Evolutionary conservation across 2,888 invertebrate species (phyloP).

Genomic region (Acholoe squamosa): DNA sequence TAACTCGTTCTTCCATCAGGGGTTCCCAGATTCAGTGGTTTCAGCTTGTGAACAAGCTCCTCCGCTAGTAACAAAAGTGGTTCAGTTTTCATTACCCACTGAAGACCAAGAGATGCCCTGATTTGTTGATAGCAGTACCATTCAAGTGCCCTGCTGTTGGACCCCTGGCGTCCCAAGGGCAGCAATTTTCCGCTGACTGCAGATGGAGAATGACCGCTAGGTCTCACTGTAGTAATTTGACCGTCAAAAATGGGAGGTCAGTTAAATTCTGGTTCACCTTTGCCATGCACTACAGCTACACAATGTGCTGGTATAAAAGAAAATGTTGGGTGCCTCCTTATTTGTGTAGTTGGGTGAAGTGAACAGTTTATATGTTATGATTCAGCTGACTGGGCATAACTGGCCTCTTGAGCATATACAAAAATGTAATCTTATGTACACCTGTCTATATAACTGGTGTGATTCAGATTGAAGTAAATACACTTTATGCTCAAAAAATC

Average conservation of each 20-base stretch:
- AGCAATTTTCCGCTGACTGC: slow-evolving; percentile 18
- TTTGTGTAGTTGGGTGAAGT: background rate
- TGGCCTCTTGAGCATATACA: no score
- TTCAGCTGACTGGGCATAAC: no score
- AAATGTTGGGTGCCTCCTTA: background rate
- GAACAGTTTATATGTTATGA: no score
- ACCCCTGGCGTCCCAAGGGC: background rate
- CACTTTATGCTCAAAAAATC: no score
- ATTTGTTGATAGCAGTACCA: background rate
- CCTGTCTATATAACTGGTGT: no score
- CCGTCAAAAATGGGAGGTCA: background rate
- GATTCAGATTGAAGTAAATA: no score
- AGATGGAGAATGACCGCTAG: slow-evolving; percentile 5
- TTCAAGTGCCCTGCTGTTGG: background rate
- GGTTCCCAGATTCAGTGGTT: no score
- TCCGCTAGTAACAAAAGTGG: background rate
- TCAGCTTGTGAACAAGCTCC: background rate
- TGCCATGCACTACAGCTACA: background rate
- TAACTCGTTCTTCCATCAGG: no score
- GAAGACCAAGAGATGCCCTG: background rate
- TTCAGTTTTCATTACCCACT: slow-evolving; percentile 20
- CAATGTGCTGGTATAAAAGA: background rate
- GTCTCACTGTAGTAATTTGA: slow-evolving; percentile 2
- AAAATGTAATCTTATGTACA: no score
- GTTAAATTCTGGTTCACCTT: background rate